These are phyloP conservation scores for Acleris cristana DNA, from an alignment of 2,888 invertebrate species.

Conservation along the genomic window DNA sequence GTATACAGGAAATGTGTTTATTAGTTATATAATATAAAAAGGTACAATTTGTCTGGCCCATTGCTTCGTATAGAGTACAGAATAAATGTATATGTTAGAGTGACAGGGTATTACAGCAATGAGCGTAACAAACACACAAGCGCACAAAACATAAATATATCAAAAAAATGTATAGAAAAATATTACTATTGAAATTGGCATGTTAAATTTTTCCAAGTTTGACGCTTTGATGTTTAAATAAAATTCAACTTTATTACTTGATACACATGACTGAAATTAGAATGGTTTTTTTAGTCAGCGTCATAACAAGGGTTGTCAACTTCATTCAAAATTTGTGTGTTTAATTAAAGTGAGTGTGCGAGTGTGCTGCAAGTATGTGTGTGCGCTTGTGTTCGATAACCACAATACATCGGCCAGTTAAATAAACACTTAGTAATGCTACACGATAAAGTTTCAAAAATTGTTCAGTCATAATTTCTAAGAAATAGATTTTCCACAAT, in stretches of 20 bases:
- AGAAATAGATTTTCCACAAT: slow-evolving; percentile 65
- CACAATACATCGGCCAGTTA: slow-evolving; percentile 71
- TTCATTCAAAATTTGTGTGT: neutral
- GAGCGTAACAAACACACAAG: slow-evolving; percentile 46
- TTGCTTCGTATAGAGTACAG: slow-evolving; percentile 19
- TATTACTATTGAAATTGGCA: slow-evolving; percentile 1
- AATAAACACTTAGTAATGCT: slow-evolving; percentile 63
- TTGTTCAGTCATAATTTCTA: slow-evolving; percentile 76
- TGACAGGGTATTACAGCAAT: slow-evolving; percentile 37
- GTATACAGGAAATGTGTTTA: slow-evolving; percentile 65
- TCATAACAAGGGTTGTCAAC: neutral
- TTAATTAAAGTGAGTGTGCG: neutral
- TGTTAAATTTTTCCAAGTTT: no score
- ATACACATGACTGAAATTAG: no score
- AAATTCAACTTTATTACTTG: no score
- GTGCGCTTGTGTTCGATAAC: slow-evolving; percentile 58
- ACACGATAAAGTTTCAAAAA: slow-evolving; percentile 76
- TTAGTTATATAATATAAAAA: slow-evolving; percentile 44
- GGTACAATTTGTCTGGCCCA: slow-evolving; percentile 22
- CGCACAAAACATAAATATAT: slow-evolving; percentile 40
- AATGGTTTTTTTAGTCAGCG: no score
- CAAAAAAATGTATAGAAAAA: slow-evolving; percentile 10
- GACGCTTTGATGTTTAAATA: no score
- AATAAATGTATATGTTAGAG: slow-evolving; percentile 16
- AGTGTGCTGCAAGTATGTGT: slow-evolving; percentile 15